Evolutionary conservation across 2,888 invertebrate genomes (phyloP), one percentile per base, ranked within the genome.

Genomic region (Drosophila robusta): DNA sequence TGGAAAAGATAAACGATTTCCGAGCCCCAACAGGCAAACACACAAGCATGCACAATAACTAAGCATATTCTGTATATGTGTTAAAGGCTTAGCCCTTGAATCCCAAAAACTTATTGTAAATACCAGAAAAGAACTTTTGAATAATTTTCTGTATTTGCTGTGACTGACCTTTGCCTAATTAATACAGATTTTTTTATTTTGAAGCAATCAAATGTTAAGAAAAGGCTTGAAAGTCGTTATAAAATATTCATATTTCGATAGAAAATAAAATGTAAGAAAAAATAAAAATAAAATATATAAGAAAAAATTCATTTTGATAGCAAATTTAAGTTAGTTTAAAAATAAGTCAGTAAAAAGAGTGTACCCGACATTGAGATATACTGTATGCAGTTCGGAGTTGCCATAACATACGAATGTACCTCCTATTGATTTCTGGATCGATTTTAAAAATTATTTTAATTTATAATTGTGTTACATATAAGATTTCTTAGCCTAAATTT

Each of bases 1-100:
- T 68, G 61, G 55, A 42, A 60, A 63, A 76, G 80, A 78, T 79
- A 79, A 80, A 80, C 76, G 76, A 78, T 75, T 68, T 79, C 55
- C 55, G 67, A 60, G 50, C 61, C 49, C 55, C 14, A 34, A 41
- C 46, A 42, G 26, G 34, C 52, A 65, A 2, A 36, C 18, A 18
- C 12, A 18, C 22, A 34, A 18, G 39, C 16, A 36, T 22, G 11
- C 34, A 26, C 29, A 44, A 44, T 18, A 16, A 9, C 9, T 12
- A 34, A 22, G 26, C 16, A 41, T 12, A 42, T 36, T 36, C 36
- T 38, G 11, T 5, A 29, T 6, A 44, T 32, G 6, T 16, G 36
- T 22, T 39, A 34, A 42, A 9, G 12, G 12, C 9, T 22, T 29
- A n/a, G 8, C 34, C 29, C 5, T 44, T 16, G 39, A 49, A 36